phyloP scores from a whole-genome alignment of 2,113 vertebrate species.

The Cinclus mexicanus region DNA sequence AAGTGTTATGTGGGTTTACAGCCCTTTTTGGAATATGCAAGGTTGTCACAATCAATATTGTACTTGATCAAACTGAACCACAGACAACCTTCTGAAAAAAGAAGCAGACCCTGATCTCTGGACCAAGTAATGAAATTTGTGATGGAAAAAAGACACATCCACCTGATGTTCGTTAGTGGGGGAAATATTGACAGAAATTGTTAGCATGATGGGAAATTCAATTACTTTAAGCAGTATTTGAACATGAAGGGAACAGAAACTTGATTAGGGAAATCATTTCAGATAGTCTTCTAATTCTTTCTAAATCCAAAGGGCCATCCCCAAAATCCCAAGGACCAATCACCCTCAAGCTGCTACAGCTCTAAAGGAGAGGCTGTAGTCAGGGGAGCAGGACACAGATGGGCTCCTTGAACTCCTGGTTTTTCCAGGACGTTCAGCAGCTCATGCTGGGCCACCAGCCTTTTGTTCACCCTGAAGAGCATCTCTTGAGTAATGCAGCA shows the following conservation, averaged over 20 bases:
- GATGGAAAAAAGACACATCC: slow-evolving; percentile 34
- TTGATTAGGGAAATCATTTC: slow-evolving; percentile 65
- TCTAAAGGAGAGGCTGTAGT: background rate
- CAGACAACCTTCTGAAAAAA: slow-evolving; percentile 43
- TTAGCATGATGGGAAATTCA: slow-evolving; percentile 60
- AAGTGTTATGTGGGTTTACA: slow-evolving; percentile 60
- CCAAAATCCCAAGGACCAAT: background rate
- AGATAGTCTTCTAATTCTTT: slow-evolving; percentile 46
- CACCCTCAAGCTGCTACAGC: background rate
- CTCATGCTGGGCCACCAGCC: background rate
- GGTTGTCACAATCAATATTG: slow-evolving; percentile 66
- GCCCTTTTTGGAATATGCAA: slow-evolving; percentile 52
- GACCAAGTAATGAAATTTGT: slow-evolving; percentile 58
- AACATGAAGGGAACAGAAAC: slow-evolving; percentile 49
- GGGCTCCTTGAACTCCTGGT: background rate
- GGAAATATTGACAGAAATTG: slow-evolving; percentile 47
- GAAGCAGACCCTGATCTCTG: slow-evolving; percentile 31
- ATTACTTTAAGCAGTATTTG: slow-evolving; percentile 63
- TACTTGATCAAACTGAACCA: slow-evolving; percentile 58
- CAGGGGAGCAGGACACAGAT: background rate
- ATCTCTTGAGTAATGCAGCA: background rate
- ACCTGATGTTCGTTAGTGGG: slow-evolving; percentile 63
- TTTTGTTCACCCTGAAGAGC: background rate
- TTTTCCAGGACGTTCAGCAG: background rate
- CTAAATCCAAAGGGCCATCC: background rate